Base-by-base conservation (phyloP, 1,140 invertebrate genomes). In the Aricia agestis region DNA sequence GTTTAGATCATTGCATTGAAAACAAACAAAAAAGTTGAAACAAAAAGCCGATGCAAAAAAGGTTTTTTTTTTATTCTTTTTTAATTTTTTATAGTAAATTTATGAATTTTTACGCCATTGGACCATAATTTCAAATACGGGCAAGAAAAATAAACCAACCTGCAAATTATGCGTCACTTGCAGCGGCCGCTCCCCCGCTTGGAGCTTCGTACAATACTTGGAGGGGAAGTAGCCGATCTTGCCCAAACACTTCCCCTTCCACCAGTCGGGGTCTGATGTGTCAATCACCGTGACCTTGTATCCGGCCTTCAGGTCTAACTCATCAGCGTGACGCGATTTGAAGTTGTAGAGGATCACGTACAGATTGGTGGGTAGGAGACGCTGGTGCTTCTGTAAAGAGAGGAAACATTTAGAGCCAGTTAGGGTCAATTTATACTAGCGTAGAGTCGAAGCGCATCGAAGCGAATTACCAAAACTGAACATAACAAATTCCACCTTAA, bases 271-370 rank as follows among this genome's bases (percentile, higher is more conserved):
- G 89, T 98, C 97, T 0, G 97, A 96, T 41, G 97, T 98, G 82
- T 98, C 98, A 66, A 97, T 98, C 15, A 99, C 98, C 4, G 97
- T 98, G 25, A 99, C 95, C 87, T 98, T 98, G 92, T 98, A 98
- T 3, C 98, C 98, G 65, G 98, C 97, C 89, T 98, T 98, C 3
- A 99, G 93, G 86, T 99, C 98, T 72, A 99, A 90, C 88, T 99
- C 98, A 87, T 99, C 98, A 61, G 95, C 95, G 88, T 98, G 98
- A 67, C 98, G 94, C 1, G 97, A 96, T 83, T 97, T 97, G 89
- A 98, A 99, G 88, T 98, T 98, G 92, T 99, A 99, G 13, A 99
- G 93, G 31, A 98, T 97, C 52, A 99, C 98, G 90, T 98, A 99
- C 13, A 98, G 93, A 84, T 98, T 98, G 18, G 97, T 98, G 7